These are phyloP conservation scores for Habrosyne pyritoides DNA, from an alignment of 2,888 invertebrate species.

Conservation along the genomic window DNA sequence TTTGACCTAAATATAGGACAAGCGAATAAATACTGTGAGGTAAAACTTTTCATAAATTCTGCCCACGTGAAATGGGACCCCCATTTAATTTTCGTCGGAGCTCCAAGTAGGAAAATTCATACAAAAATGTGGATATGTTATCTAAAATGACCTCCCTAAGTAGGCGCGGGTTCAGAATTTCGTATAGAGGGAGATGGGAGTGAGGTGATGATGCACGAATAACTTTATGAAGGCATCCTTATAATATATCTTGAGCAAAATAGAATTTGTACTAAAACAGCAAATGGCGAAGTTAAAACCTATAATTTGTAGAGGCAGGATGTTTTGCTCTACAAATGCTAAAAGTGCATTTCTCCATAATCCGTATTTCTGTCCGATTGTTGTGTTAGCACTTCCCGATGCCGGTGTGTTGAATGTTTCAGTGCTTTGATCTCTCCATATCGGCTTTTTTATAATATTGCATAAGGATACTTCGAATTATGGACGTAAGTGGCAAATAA, in stretches of 20 bases:
- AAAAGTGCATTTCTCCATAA: conserved; percentile 23
- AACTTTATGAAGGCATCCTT: no score
- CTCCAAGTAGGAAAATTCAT: no score
- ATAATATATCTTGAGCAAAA: not conserved
- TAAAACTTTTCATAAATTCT: no score
- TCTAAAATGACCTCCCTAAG: no score
- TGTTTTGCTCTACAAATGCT: conserved; percentile 31
- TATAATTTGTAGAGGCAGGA: conserved; percentile 22
- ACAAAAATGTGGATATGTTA: no score
- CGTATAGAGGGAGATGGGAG: no score
- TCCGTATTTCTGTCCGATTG: conserved; percentile 37
- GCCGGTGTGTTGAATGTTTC: conserved; percentile 8
- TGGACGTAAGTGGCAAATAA: not conserved
- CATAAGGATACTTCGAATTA: not conserved
- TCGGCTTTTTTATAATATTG: not conserved
- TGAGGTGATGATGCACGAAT: no score
- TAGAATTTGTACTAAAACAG: not conserved
- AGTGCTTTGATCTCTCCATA: not conserved
- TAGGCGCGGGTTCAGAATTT: no score
- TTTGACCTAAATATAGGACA: no score
- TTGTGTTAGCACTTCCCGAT: conserved; percentile 45
- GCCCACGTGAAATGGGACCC: no score
- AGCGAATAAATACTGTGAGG: no score
- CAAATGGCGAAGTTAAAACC: not conserved
- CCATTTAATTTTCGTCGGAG: no score